phyloP scores from a whole-genome alignment of 2,113 vertebrate species.

The Perognathus longimembris region DNA sequence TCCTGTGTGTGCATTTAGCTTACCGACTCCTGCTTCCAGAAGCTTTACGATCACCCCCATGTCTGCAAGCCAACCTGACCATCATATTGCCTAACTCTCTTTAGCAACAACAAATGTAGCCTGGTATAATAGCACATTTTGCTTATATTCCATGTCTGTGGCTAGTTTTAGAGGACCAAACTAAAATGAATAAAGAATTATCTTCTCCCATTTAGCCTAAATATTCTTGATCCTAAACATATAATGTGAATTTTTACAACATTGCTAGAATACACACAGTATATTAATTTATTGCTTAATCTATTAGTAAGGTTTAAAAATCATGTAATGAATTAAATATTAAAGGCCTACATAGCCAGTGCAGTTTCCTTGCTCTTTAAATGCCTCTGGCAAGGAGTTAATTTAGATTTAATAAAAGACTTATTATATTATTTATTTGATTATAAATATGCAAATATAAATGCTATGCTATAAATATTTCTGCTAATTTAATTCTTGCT shows the following conservation, averaged over 20 bases:
- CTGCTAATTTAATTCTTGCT: constrained; percentile 79
- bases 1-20: neutral
- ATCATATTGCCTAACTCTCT: neutral
- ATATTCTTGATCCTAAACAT: constrained; percentile 58
- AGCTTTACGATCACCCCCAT: neutral
- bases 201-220: neutral
- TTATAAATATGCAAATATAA: constrained; percentile 81
- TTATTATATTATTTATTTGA: constrained; percentile 81
- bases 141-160: neutral
- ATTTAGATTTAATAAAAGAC: constrained; percentile 80
- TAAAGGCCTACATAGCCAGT: constrained; percentile 61
- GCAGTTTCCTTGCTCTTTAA: constrained; percentile 63
- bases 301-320: constrained; percentile 69
- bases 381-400: constrained; percentile 74
- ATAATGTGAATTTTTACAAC: constrained; percentile 31
- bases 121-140: constrained; percentile 17
- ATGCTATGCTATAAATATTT: constrained; percentile 77
- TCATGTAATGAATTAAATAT: constrained; percentile 73
- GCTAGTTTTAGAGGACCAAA: neutral
- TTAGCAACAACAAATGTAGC: constrained; percentile 13
- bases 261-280: neutral
- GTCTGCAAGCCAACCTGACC: neutral
- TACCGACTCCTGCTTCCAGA: neutral
- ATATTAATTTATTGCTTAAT: constrained; percentile 59
- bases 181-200: constrained; percentile 30